A percentile compares a stretch with the other conserved stretches of the same genome.
phyloP scores from a whole-genome alignment of 2,888 invertebrate genomes.

The Tetheella fluctuosa region DNA sequence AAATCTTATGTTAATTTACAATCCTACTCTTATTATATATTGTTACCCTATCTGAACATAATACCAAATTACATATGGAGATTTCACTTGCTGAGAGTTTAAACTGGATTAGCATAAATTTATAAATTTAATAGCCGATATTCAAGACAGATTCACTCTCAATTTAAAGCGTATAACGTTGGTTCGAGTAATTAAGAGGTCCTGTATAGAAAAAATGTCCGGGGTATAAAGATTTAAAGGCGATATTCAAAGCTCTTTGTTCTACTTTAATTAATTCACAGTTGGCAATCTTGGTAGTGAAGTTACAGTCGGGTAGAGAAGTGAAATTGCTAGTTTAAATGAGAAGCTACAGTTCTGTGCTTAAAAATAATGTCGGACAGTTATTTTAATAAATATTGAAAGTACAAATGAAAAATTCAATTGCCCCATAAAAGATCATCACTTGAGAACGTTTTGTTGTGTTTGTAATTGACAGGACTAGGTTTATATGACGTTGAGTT shows the following conservation, averaged over 20 bases:
- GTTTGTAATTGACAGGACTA: no score
- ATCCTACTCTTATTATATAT: no score
- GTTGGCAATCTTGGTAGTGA: neutral
- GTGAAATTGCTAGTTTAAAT: neutral
- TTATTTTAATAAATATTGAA: no score
- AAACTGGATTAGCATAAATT: no score
- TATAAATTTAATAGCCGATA: no score
- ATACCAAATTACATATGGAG: neutral
- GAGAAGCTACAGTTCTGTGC: neutral
- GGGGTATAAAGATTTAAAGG: neutral
- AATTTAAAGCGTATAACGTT: neutral
- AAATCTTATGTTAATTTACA: no score
- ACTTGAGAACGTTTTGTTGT: no score
- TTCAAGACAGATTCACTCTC: neutral
- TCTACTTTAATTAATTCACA: constrained; percentile 11
- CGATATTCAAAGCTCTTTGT: constrained; percentile 7
- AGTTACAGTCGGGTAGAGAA: neutral
- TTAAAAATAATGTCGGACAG: no score
- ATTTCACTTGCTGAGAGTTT: neutral
- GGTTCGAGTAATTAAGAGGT: constrained; percentile 9
- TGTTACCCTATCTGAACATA: neutral
- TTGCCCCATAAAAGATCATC: no score
- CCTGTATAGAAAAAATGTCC: constrained; percentile 2
- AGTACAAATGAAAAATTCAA: no score
- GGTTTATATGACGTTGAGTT: no score